Evolutionary conservation across 2,113 vertebrate genomes (phyloP), one percentile per base, ranked within the genome.

Genomic region (Campylorhamphus procurvoides): DNA sequence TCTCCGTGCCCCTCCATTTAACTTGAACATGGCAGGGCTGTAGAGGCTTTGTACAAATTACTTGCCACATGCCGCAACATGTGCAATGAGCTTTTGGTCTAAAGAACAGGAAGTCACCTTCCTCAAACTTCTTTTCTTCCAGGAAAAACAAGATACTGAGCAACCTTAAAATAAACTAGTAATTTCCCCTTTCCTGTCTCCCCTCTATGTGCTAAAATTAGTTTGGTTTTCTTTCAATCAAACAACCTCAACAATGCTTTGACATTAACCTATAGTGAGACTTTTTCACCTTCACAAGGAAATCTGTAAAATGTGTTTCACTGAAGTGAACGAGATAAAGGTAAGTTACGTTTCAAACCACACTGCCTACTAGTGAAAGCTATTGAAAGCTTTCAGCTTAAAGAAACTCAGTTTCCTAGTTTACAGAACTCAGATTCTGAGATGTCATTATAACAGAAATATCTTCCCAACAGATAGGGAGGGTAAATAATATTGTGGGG

Each of bases 61-160:
- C 53, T 81, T 86, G 53, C 10, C 44, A 49, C n/a, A 40, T 40
- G 27, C 37, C 64, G 52, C 47, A 92, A 95, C 88, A 74, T 7
- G 52, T 0, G 2, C 35, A 72, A 25, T 7, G 15, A 79, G 71
- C n/a, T 87, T 81, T 85, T 64, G 62, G 58, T 93, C 28, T 87
- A 40, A 64, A 90, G 93, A 50, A 93, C 82, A 94, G 92, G 93
- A 95, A 97, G 68, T n/a, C 84, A 83, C 28, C 59, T 86, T 93
- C 82, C 64, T 91, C 87, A 78, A 67, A 33, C 52, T 88, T 96
- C 85, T 85, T 83, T 84, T 93, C 87, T 93, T 94, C 84, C 82
- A 93, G 55, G 92, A 96, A 91, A 88, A 93, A 29, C 2, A 33
- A 95, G 82, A 63, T 59, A 90, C 8, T 69, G 14, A 23, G 35